Evolutionary conservation across 2,113 vertebrate genomes (phyloP).

Genomic region (Serinus canaria): DNA sequence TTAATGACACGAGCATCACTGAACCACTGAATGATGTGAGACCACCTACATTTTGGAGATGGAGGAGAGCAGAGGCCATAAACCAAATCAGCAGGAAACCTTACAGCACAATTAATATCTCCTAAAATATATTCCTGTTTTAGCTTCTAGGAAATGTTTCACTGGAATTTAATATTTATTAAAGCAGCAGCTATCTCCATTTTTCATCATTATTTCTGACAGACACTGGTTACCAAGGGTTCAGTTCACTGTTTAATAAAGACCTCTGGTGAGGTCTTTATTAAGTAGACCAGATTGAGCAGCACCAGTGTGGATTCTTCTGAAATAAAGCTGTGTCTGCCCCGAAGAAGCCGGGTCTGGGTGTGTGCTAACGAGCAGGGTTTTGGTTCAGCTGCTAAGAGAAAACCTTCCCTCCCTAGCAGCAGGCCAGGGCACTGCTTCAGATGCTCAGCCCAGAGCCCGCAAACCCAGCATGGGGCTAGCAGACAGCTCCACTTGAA

Average conservation of each 20-base stretch:
- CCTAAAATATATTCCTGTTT: background rate
- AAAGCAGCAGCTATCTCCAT: background rate
- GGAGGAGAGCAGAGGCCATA: background rate
- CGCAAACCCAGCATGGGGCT: fast-evolving
- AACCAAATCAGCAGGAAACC: background rate
- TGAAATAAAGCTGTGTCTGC: background rate
- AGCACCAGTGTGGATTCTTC: background rate
- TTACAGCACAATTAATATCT: background rate
- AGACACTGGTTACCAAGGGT: background rate
- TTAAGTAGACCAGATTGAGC: background rate
- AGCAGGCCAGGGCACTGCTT: background rate
- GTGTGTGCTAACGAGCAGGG: background rate
- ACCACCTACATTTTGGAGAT: background rate
- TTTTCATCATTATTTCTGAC: background rate
- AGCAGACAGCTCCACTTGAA: background rate
- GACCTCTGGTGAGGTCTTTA: background rate
- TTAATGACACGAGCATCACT: background rate
- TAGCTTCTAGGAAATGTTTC: background rate
- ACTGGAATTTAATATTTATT: background rate
- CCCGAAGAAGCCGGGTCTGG: background rate
- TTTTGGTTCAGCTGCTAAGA: background rate
- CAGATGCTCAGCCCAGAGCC: background rate
- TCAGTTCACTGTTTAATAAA: background rate
- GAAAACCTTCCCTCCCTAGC: background rate
- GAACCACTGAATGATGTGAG: background rate